These are phyloP conservation scores for Channa striata DNA, from an alignment of 2,797 vertebrate genomes.

Conservation along the genomic window DNA sequence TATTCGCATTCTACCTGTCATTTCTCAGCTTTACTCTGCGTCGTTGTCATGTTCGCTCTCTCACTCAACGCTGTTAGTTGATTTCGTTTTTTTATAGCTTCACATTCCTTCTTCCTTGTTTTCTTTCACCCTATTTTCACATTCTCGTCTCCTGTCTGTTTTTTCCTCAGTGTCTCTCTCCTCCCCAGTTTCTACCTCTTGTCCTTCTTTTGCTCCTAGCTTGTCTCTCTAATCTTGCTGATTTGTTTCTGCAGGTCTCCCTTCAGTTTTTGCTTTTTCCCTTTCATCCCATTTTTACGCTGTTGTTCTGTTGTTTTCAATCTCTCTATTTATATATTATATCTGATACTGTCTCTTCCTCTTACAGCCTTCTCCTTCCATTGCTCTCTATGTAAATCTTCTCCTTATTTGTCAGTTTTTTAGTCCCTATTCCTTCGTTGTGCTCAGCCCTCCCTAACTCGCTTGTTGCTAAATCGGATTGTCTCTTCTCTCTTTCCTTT, in stretches of 20 bases:
- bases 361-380: slow-evolving; percentile 26
- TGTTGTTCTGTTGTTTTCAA: slow-evolving; percentile 23
- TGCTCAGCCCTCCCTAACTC: slow-evolving; percentile 39
- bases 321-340: slow-evolving; percentile 39
- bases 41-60: slow-evolving; percentile 26
- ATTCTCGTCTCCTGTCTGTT: slow-evolving; percentile 31
- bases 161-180: slow-evolving; percentile 12
- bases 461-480: slow-evolving; percentile 72
- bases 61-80: slow-evolving; percentile 36
- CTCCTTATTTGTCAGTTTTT: slow-evolving; percentile 60
- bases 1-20: slow-evolving; percentile 35
- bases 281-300: slow-evolving; percentile 39
- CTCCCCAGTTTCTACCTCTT: not conserved
- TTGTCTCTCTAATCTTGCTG: slow-evolving; percentile 7
- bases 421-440: slow-evolving; percentile 31
- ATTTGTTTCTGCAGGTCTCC: slow-evolving; percentile 41
- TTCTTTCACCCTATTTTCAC: slow-evolving; percentile 37
- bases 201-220: slow-evolving; percentile 19
- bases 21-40: slow-evolving; percentile 42
- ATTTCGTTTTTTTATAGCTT: slow-evolving; percentile 63
- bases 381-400: slow-evolving; percentile 65
- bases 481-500: slow-evolving; percentile 26
- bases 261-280: slow-evolving; percentile 12
- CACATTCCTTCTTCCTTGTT: slow-evolving; percentile 48
- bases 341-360: slow-evolving; percentile 18